Percentiles rank a stretch among this genome's conserved stretches.
These are phyloP conservation scores for Osedax frankpressi DNA, from an alignment of 2,888 invertebrate species.

Conservation along the genomic window DNA sequence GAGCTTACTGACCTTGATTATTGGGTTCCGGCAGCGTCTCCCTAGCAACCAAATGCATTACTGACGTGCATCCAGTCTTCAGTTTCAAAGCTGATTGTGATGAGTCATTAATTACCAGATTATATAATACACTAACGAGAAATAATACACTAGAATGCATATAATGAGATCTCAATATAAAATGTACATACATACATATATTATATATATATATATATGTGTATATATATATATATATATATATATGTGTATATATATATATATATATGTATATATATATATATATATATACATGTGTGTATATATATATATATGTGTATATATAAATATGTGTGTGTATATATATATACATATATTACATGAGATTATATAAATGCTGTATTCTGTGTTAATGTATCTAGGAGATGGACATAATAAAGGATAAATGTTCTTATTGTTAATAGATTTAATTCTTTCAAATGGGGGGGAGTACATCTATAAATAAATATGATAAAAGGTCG, in stretches of 20 bases:
- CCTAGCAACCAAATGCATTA: conserved; percentile 98
- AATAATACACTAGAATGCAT: neutral
- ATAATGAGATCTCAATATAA: neutral
- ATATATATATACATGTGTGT: neutral
- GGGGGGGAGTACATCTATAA: too few species aligned
- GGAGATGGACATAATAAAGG: too few species aligned
- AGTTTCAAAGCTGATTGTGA: conserved; percentile 86
- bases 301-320: neutral
- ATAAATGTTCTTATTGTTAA: too few species aligned
- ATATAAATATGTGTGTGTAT: neutral
- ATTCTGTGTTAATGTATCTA: too few species aligned
- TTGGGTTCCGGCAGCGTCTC: conserved; percentile 98
- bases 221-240: neutral
- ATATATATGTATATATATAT: neutral
- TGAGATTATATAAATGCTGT: neutral
- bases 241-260: neutral
- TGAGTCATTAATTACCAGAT: conserved; percentile 23
- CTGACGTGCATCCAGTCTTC: conserved; percentile 91
- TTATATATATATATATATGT: neutral
- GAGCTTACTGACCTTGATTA: conserved; percentile 47
- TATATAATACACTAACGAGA: neutral
- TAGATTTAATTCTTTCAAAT: too few species aligned
- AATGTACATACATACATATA: neutral
- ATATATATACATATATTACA: neutral
- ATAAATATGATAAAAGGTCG: too few species aligned